A percentile compares a stretch with the other conserved stretches of the same genome.
These are phyloP conservation scores for Melikaiella ostensackeni DNA, from an alignment of 2,888 invertebrate species.

Conservation along the genomic window DNA sequence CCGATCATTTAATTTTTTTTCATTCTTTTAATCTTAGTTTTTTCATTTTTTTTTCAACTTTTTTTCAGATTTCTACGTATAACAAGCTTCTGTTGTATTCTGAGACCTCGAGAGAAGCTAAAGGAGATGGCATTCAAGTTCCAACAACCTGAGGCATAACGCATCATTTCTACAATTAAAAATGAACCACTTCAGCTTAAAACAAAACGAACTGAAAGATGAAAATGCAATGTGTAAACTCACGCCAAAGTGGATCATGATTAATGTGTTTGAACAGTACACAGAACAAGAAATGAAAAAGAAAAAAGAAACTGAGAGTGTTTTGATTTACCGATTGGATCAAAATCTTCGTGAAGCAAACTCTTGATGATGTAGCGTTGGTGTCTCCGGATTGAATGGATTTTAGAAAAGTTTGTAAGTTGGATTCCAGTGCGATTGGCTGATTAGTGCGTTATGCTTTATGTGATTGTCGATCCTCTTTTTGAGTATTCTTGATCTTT, in stretches of 20 bases:
- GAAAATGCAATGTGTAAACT: neutral
- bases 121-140: constrained; percentile 57
- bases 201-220: neutral
- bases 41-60: constrained; percentile 45
- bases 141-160: constrained; percentile 41
- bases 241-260: neutral
- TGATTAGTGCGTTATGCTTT: constrained; percentile 31
- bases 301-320: constrained; percentile 34
- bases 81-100: constrained; percentile 49
- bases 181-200: constrained; percentile 4
- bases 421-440: constrained; percentile 26
- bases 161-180: constrained; percentile 4
- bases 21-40: neutral
- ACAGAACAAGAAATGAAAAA: constrained; percentile 18
- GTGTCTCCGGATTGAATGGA: constrained; percentile 23
- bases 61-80: constrained; percentile 43
- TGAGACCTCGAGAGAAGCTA: constrained; percentile 40
- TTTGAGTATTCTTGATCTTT: neutral
- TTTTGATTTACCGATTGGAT: constrained; percentile 28
- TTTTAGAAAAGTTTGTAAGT: constrained; percentile 10
- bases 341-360: constrained; percentile 12
- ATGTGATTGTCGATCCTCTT: neutral
- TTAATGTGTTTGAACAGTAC: neutral
- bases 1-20: constrained; percentile 9
- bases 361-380: constrained; percentile 28